Conservation (phyloP, 2,113 vertebrate species). For the Hepsetus odoe region DNA sequence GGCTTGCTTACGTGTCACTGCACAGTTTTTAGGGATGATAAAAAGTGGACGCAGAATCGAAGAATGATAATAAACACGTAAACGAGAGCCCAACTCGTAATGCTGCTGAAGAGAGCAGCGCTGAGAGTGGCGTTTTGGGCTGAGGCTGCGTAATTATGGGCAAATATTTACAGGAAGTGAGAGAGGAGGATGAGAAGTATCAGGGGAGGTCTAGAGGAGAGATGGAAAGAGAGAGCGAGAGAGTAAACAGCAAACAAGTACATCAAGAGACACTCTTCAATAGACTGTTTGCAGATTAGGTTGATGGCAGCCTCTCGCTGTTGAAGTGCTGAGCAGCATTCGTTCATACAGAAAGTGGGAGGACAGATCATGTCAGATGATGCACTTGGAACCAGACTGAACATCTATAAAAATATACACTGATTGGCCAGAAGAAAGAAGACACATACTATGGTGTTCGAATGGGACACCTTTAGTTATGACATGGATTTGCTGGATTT, state of each 20-base stretch:
- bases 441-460: no score
- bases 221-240: constrained; percentile 32
- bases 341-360: background rate
- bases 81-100: background rate
- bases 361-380: no score
- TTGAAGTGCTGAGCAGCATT: background rate
- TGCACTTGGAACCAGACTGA: no score
- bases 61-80: background rate
- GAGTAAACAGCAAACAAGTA: constrained; percentile 56
- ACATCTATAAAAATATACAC: no score
- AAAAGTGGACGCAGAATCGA: no score
- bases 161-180: constrained; percentile 56
- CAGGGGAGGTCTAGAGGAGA: background rate
- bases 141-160: constrained; percentile 48
- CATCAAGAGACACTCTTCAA: background rate
- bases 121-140: background rate
- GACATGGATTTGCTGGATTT: no score
- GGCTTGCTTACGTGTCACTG: no score
- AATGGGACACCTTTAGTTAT: no score
- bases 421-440: no score
- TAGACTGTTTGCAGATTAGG: background rate
- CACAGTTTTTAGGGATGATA: no score
- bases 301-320: background rate
- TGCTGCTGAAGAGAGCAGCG: background rate
- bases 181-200: constrained; percentile 11